Base-by-base conservation (phyloP, 2,797 vertebrate genomes). In the Streptopelia turtur region DNA sequence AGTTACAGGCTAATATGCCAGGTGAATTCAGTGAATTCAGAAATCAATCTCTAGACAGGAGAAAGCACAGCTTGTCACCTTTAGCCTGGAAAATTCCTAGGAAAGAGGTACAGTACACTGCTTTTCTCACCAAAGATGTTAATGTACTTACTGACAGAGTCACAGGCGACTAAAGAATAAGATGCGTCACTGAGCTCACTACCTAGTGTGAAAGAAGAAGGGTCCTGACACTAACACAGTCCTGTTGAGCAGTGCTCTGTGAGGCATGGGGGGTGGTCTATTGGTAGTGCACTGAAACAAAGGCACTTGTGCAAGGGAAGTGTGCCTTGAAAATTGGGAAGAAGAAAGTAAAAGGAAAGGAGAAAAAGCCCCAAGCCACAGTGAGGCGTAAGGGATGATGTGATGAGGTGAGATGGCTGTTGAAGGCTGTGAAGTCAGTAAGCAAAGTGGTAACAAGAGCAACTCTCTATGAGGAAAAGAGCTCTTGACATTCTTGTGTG, bases 11-110 rank as follows among this genome's bases (percentile, higher is more conserved):
- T 60, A 70, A 74, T 49, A 55, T 24, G 11, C 10, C 22, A 66
- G 45, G 5, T 24, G 11, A 66, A 7, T 53, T 7, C 12, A 69
- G 3, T 13, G n/a, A 89, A 45, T 6, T 5, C 5, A 30, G 9
- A 17, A 37, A 68, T 82, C 63, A 63, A 49, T 49, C 35, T 87
- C n/a, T 43, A 49, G 33, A 18, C 7, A 91, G 24, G 56, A 63
- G 16, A 71, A 75, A 60, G 15, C 3, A 3, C 23, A 90, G 39
- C 2, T 0, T 0, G 35, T 43, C 22, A 77, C 27, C 13, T 83
- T 37, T 45, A 82, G 16, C 6, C 47, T 55, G 14, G 37, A 92
- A 63, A 39, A 76, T 81, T 68, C 41, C 27, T 35, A 15, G 5
- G 16, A 8, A 95, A 69, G 17, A 14, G 8, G 9, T 35, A 13